phyloP scores from a whole-genome alignment of 1,140 invertebrate genomes.

The Drosophila dunni region DNA sequence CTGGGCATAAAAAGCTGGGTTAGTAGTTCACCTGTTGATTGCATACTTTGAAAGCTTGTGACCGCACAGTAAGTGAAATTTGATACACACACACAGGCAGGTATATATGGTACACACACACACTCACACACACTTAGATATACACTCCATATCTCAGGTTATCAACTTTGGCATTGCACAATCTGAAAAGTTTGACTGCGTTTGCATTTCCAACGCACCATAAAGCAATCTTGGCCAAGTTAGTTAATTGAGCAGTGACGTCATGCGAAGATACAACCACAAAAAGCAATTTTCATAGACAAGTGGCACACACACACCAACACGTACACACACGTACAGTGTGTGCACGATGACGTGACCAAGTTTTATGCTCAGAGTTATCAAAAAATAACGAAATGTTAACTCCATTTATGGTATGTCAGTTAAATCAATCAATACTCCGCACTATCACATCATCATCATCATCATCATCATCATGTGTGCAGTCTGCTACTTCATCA shows the following conservation, averaged over 20 bases:
- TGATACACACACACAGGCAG: slow-evolving; percentile 32
- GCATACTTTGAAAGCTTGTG: slow-evolving; percentile 28
- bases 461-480: not conserved
- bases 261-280: slow-evolving; percentile 24
- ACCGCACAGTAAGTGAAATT: slow-evolving; percentile 58
- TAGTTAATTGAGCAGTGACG: slow-evolving; percentile 30
- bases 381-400: slow-evolving; percentile 26
- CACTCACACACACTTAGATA: slow-evolving; percentile 1
- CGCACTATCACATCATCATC: slow-evolving; percentile 22
- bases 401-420: slow-evolving; percentile 49
- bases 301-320: slow-evolving; percentile 17
- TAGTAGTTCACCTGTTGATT: slow-evolving; percentile 71
- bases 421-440: slow-evolving; percentile 64
- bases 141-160: not conserved
- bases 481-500: not conserved
- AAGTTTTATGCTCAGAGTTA: slow-evolving; percentile 31
- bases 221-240: slow-evolving; percentile 17
- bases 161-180: slow-evolving; percentile 31
- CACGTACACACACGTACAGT: slow-evolving; percentile 31
- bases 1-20: slow-evolving; percentile 37
- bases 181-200: slow-evolving; percentile 6
- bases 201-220: slow-evolving; percentile 8
- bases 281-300: slow-evolving; percentile 13
- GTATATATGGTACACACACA: slow-evolving; percentile 1
- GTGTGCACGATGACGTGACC: slow-evolving; percentile 57